Conservation (phyloP, 2,113 vertebrate genomes). For the Chaenogobius annularis region DNA sequence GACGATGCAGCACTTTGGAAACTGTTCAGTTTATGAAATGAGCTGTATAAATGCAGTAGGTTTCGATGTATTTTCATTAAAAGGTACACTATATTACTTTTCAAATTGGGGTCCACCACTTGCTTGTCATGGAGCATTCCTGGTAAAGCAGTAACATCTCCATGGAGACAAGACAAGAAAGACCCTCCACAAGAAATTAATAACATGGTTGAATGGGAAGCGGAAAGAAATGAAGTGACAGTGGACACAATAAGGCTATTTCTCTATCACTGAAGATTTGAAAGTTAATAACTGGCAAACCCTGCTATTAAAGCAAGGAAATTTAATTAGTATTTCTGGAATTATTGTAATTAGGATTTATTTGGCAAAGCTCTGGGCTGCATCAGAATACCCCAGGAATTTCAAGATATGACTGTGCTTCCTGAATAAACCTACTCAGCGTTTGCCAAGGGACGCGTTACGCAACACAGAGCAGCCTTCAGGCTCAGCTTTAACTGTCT, state of each 20-base stretch:
- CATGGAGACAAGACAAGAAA: no score
- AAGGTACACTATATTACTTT: neutral
- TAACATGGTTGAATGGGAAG: no score
- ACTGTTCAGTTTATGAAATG: no score
- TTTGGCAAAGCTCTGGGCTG: neutral
- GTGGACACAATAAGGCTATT: no score
- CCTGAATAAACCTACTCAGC: conserved; percentile 18
- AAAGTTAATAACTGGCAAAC: neutral
- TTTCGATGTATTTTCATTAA: no score
- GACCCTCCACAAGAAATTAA: no score
- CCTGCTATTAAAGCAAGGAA: neutral
- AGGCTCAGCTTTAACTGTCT: conserved; percentile 28
- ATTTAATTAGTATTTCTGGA: conserved; percentile 8
- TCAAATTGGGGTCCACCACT: no score
- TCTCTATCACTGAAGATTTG: neutral
- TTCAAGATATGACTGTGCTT: conserved; percentile 19
- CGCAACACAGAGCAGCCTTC: conserved; percentile 30
- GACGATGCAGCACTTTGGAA: no score
- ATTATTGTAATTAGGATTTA: conserved; percentile 10
- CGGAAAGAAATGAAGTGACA: no score
- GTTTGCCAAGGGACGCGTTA: conserved; percentile 36
- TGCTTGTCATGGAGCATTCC: neutral
- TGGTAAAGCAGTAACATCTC: no score
- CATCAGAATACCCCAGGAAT: neutral
- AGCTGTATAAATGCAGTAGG: no score